These are phyloP conservation scores for Otolemur crassicaudatus DNA, from an alignment of 2,797 vertebrate species.

Conservation along the genomic window DNA sequence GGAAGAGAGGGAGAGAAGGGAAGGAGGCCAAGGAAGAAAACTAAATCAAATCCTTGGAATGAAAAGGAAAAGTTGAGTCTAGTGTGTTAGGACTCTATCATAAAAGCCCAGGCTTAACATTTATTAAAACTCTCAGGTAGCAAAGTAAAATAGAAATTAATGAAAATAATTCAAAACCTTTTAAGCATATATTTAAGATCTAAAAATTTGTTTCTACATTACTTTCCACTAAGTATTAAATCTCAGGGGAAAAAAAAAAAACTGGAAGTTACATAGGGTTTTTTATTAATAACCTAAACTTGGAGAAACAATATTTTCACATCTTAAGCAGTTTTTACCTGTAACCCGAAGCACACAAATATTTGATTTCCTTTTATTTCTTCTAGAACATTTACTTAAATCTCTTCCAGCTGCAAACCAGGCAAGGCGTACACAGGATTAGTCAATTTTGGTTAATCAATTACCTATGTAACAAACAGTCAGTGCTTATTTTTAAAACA, in stretches of 20 bases:
- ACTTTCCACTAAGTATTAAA: background rate
- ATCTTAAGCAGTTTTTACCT: background rate
- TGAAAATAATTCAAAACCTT: background rate
- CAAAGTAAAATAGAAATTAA: background rate
- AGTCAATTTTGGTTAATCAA: background rate
- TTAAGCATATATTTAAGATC: background rate
- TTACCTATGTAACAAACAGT: background rate
- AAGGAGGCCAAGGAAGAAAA: background rate
- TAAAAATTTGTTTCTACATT: constrained; percentile 35
- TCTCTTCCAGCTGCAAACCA: background rate
- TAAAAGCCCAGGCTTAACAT: background rate
- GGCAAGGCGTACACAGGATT: background rate
- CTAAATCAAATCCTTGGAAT: background rate
- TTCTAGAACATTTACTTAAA: background rate
- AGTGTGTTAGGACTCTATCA: background rate
- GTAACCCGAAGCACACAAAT: background rate
- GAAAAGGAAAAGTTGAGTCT: background rate
- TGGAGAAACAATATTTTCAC: constrained; percentile 32
- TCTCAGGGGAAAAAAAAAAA: background rate
- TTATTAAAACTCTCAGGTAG: background rate
- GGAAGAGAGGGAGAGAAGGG: fast-evolving
- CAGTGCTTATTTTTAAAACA: background rate
- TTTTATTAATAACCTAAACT: constrained; percentile 33
- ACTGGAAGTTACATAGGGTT: background rate
- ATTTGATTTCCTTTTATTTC: background rate